Conservation (phyloP, 2,113 vertebrate species). For the Sorex araneus region DNA sequence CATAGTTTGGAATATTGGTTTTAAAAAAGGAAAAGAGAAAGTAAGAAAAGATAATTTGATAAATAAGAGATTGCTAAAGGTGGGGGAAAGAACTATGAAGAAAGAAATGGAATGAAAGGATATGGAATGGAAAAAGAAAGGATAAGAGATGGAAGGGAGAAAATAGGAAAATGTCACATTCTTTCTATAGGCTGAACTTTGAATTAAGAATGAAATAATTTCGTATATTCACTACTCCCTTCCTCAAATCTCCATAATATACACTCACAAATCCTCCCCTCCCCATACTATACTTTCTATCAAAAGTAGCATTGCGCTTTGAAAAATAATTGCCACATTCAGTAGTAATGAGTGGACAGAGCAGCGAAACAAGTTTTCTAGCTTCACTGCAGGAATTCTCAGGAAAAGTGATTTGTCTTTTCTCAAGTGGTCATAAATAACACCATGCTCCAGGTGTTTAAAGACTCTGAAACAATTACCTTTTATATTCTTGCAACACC, state of each 20-base stretch:
- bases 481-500: constrained; percentile 45
- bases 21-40: too few relatives aligned
- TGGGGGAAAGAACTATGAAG: not conserved
- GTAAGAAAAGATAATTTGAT: not conserved
- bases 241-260: not conserved
- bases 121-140: not conserved
- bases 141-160: not conserved
- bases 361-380: constrained; percentile 2
- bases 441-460: constrained; percentile 74
- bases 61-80: not conserved
- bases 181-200: not conserved
- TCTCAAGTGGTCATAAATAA: constrained; percentile 72
- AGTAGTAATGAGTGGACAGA: not conserved
- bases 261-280: not conserved
- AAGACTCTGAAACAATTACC: constrained; percentile 72
- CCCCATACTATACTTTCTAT: not conserved
- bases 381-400: constrained; percentile 53
- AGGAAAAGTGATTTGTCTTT: constrained; percentile 72
- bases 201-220: not conserved
- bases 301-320: not conserved
- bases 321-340: not conserved
- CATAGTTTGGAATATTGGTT: not conserved
- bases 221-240: not conserved
- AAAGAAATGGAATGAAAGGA: not conserved
- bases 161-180: not conserved